These are phyloP conservation scores for Nerophis lumbriciformis DNA, from an alignment of 2,113 vertebrate genomes.

Conservation along the genomic window DNA sequence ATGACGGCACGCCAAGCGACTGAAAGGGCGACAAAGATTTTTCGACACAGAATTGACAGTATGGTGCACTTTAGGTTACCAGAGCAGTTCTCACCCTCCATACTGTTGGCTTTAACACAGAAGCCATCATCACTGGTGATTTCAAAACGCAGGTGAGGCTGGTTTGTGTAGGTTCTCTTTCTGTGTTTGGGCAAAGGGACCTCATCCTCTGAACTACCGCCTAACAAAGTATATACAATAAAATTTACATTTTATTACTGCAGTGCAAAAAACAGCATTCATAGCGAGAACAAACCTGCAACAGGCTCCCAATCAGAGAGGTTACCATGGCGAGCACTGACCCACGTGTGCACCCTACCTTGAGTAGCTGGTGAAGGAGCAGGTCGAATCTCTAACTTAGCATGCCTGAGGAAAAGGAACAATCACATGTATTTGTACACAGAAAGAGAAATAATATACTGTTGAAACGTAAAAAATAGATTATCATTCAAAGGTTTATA, in stretches of 20 bases:
- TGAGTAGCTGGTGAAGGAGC: not conserved
- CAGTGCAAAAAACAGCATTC: not conserved
- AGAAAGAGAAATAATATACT: not conserved
- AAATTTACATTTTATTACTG: not conserved
- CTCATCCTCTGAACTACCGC: constrained; percentile 83
- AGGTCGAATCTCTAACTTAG: constrained; percentile 15
- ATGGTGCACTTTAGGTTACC: not conserved
- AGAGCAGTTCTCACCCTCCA: constrained; percentile 72
- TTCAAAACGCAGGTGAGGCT: constrained; percentile 82
- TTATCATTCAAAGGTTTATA: no score
- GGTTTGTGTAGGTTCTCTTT: constrained; percentile 63
- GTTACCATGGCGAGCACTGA: constrained; percentile 60
- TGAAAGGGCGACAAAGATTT: constrained; percentile 25
- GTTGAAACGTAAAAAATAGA: no score
- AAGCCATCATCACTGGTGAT: constrained; percentile 89
- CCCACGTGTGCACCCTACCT: constrained; percentile 47
- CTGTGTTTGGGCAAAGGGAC: constrained; percentile 64
- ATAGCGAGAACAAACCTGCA: constrained; percentile 52
- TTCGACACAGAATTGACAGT: not conserved
- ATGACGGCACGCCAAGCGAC: constrained; percentile 85
- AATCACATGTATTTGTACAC: not conserved
- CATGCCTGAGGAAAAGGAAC: constrained; percentile 19
- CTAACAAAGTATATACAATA: constrained; percentile 20
- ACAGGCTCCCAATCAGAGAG: constrained; percentile 68
- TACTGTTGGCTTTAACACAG: constrained; percentile 81